phyloP scores from a whole-genome alignment of 2,888 invertebrate species.

The Melangyna quadrimaculata region DNA sequence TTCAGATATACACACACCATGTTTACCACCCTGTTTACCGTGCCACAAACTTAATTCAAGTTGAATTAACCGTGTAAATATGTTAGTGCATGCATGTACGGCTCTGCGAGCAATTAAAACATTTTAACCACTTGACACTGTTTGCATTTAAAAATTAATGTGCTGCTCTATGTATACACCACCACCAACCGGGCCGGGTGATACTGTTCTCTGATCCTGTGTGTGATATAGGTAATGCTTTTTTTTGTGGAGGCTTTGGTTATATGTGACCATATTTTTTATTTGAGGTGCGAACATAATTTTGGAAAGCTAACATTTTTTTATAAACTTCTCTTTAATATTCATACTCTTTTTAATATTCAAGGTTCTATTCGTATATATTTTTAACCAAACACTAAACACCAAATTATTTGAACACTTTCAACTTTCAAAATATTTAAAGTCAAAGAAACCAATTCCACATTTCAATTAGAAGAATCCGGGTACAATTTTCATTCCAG shows the following conservation, averaged over 20 bases:
- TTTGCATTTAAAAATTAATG: constrained; percentile 69
- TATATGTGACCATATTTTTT: not conserved
- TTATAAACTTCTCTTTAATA: too few species aligned
- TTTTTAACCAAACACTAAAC: too few species aligned
- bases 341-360: too few species aligned
- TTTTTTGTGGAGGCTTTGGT: constrained; percentile 28
- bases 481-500: too few species aligned
- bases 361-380: too few species aligned
- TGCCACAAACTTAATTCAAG: constrained; percentile 69
- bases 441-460: too few species aligned
- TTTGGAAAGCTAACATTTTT: too few species aligned
- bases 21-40: not conserved
- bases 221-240: constrained; percentile 1
- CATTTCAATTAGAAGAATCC: too few species aligned
- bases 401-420: too few species aligned
- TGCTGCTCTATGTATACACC: constrained; percentile 33
- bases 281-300: not conserved
- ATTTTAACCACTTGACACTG: constrained; percentile 72
- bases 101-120: constrained; percentile 68
- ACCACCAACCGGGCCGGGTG: too few species aligned
- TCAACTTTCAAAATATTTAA: too few species aligned
- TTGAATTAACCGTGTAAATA: constrained; percentile 71
- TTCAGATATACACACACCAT: not conserved
- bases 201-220: constrained; percentile 27
- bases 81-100: constrained; percentile 67